phyloP scores from a whole-genome alignment of 1,140 invertebrate species.

The Spodoptera frugiperda region DNA sequence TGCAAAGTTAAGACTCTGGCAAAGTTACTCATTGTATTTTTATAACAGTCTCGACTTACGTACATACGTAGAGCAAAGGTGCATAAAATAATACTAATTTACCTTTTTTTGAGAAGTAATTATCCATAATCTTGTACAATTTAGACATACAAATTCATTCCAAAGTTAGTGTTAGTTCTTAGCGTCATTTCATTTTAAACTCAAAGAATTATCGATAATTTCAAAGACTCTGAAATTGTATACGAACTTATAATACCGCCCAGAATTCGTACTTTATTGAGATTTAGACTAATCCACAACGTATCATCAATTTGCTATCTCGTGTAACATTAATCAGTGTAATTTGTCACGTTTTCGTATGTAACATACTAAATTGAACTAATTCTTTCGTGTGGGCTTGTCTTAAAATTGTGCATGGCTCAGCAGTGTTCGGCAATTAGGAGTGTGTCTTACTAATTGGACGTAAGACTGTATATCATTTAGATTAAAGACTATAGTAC shows the following conservation, averaged over 20 bases:
- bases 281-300: too few relatives aligned
- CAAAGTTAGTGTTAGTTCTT: too few relatives aligned
- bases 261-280: too few relatives aligned
- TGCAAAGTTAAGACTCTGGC: slow-evolving; percentile 58
- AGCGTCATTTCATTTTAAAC: too few relatives aligned
- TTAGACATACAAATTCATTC: too few relatives aligned
- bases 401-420: slow-evolving; percentile 54
- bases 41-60: background rate
- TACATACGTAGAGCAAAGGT: background rate
- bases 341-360: slow-evolving; percentile 35
- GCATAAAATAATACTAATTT: background rate
- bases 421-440: slow-evolving; percentile 37
- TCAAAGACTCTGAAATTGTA: too few relatives aligned
- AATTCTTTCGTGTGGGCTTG: slow-evolving; percentile 43
- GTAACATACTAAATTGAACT: slow-evolving; percentile 19
- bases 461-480: slow-evolving; percentile 40
- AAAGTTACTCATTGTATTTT: slow-evolving; percentile 15
- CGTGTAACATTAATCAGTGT: background rate
- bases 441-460: slow-evolving; percentile 41
- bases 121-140: too few relatives aligned
- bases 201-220: too few relatives aligned
- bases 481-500: slow-evolving; percentile 34
- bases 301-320: background rate
- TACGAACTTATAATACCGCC: too few relatives aligned
- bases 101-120: background rate